These are phyloP conservation scores for Cylas formicarius DNA, from an alignment of 1,140 invertebrate species.

Conservation along the genomic window DNA sequence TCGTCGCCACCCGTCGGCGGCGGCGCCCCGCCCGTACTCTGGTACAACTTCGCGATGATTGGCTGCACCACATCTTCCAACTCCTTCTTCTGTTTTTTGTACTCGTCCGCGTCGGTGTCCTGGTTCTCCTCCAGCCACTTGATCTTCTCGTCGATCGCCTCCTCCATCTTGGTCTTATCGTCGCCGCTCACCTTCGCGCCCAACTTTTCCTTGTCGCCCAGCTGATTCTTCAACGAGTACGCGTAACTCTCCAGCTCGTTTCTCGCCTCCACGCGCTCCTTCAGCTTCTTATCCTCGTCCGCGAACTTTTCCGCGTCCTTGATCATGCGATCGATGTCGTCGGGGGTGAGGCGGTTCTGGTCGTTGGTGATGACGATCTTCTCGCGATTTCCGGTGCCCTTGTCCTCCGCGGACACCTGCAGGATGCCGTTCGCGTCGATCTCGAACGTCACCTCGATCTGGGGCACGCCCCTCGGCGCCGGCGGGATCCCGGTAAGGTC, in stretches of 20 bases:
- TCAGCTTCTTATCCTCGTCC: constrained; percentile 96
- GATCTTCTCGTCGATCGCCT: constrained; percentile 92
- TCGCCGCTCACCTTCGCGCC: constrained; percentile 84
- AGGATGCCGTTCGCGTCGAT: constrained; percentile 97
- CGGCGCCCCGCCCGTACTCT: constrained; percentile 69
- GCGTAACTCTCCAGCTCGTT: constrained; percentile 96
- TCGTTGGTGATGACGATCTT: constrained; percentile 99
- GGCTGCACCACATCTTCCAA: constrained; percentile 93
- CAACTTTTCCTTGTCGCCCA: constrained; percentile 96
- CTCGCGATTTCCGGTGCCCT: constrained; percentile 96
- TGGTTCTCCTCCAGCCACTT: constrained; percentile 97
- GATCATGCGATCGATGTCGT: constrained; percentile 98
- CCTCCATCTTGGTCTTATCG: constrained; percentile 94
- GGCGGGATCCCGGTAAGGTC: constrained; percentile 97
- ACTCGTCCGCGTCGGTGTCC: constrained; percentile 89
- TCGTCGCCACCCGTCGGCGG: constrained; percentile 55
- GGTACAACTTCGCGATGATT: constrained; percentile 96
- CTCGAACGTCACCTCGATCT: constrained; percentile 98
- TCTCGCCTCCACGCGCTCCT: constrained; percentile 92
- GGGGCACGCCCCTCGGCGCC: constrained; percentile 95
- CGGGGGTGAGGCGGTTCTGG: constrained; percentile 91
- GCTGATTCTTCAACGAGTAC: constrained; percentile 96
- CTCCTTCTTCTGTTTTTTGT: constrained; percentile 96
- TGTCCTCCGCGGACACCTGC: constrained; percentile 92
- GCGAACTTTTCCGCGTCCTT: constrained; percentile 98